phyloP scores from a whole-genome alignment of 2,888 invertebrate species.

The Eristalis tenax region DNA sequence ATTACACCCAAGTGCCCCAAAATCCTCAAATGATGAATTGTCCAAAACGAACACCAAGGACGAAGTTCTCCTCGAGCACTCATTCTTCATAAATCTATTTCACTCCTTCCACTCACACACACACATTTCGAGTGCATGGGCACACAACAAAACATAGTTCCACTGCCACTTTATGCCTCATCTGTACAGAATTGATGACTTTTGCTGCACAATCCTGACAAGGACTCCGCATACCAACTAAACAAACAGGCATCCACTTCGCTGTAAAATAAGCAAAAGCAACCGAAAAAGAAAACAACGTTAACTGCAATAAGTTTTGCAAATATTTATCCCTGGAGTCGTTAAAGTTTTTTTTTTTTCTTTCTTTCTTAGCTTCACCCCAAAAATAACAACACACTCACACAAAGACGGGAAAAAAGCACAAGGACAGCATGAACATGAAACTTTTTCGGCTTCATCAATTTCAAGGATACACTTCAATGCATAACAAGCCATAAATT shows the following conservation, averaged over 20 bases:
- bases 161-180: conserved; percentile 59
- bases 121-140: conserved; percentile 15
- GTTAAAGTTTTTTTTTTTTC: conserved; percentile 56
- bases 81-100: conserved; percentile 59
- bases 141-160: conserved; percentile 33
- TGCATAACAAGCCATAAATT: conserved; percentile 61
- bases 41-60: conserved; percentile 17
- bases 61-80: conserved; percentile 26
- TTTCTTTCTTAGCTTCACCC: conserved; percentile 21
- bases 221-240: conserved; percentile 1
- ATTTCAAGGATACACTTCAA: conserved; percentile 58
- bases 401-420: not conserved
- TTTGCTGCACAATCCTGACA: conserved; percentile 51
- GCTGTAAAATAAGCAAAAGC: conserved; percentile 26
- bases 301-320: conserved; percentile 45
- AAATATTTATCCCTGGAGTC: conserved; percentile 48
- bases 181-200: conserved; percentile 64
- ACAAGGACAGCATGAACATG: not conserved
- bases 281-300: not conserved
- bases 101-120: not conserved
- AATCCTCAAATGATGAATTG: conserved; percentile 59
- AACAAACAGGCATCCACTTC: conserved; percentile 21
- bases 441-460: conserved; percentile 64
- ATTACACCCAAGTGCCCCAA: conserved; percentile 49
- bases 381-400: not conserved